These are phyloP conservation scores for Melanotaenia pygmaea DNA, from an alignment of 2,797 vertebrate species.

Conservation along the genomic window DNA sequence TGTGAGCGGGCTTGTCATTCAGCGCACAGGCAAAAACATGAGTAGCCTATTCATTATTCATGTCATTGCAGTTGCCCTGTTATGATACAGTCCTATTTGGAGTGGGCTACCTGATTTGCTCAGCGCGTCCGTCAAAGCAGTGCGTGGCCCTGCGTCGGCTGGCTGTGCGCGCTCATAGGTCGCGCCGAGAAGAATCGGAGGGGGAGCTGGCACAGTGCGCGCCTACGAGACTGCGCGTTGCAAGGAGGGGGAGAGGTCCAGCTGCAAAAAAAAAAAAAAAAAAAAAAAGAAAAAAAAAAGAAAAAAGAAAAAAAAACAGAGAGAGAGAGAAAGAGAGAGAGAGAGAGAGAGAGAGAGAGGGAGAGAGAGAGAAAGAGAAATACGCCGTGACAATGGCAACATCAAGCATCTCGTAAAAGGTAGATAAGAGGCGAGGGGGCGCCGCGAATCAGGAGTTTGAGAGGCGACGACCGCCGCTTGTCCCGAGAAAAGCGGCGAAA, in stretches of 20 bases:
- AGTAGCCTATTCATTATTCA: constrained; percentile 78
- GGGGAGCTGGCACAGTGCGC: constrained; percentile 71
- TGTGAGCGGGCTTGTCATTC: constrained; percentile 64
- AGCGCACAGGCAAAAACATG: constrained; percentile 66
- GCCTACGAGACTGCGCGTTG: constrained; percentile 80
- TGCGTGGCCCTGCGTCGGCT: constrained; percentile 80
- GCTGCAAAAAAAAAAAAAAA: constrained; percentile 74
- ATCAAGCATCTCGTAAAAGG: constrained; percentile 76
- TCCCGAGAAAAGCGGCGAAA: constrained; percentile 62
- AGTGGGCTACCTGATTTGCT: constrained; percentile 79
- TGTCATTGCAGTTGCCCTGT: constrained; percentile 81
- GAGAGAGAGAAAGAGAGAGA: not conserved
- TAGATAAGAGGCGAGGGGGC: constrained; percentile 59
- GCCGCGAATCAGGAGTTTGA: constrained; percentile 69
- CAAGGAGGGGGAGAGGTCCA: constrained; percentile 80
- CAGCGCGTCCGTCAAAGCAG: constrained; percentile 75
- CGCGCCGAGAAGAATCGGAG: constrained; percentile 78
- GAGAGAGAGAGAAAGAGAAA: constrained; percentile 23
- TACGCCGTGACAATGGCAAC: constrained; percentile 82
- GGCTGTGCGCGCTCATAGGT: constrained; percentile 88
- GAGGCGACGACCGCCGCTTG: constrained; percentile 60
- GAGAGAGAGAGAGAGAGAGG: not conserved
- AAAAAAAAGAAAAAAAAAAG: constrained; percentile 24
- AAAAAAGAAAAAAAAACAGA: not conserved
- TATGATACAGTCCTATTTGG: constrained; percentile 77